Conservation (phyloP, 1,140 invertebrate species). For the Bombus confusus region DNA sequence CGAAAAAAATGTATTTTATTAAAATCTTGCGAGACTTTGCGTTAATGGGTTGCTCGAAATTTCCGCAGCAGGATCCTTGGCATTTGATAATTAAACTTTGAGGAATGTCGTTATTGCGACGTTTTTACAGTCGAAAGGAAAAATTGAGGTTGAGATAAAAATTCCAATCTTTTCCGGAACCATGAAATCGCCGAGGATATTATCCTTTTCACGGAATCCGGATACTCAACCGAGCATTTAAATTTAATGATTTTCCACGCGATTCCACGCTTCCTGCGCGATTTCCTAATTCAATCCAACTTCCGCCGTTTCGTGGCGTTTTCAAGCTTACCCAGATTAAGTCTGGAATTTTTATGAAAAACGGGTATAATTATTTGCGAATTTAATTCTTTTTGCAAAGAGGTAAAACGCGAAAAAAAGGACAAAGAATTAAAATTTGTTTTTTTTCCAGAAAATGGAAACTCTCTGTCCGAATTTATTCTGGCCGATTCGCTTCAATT, state of each 20-base stretch:
- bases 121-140: not conserved
- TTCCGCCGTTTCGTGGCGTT: not conserved
- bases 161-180: not conserved
- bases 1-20: not conserved
- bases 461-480: not conserved
- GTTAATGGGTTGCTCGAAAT: not conserved
- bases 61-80: no score
- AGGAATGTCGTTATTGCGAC: not conserved
- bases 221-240: conserved; percentile 31
- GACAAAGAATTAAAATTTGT: not conserved
- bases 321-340: not conserved
- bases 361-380: not conserved
- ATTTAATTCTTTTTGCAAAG: not conserved
- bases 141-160: not conserved
- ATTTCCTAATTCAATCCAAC: conserved; percentile 30
- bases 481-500: not conserved
- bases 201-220: conserved; percentile 17
- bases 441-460: not conserved
- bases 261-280: conserved; percentile 7
- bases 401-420: no score
- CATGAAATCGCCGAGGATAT: conserved; percentile 2
- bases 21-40: not conserved
- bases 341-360: not conserved
- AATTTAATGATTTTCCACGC: conserved; percentile 28
- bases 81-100: not conserved